Evolutionary conservation across 1,140 invertebrate genomes (phyloP).

Genomic region (Bemisia tabaci): DNA sequence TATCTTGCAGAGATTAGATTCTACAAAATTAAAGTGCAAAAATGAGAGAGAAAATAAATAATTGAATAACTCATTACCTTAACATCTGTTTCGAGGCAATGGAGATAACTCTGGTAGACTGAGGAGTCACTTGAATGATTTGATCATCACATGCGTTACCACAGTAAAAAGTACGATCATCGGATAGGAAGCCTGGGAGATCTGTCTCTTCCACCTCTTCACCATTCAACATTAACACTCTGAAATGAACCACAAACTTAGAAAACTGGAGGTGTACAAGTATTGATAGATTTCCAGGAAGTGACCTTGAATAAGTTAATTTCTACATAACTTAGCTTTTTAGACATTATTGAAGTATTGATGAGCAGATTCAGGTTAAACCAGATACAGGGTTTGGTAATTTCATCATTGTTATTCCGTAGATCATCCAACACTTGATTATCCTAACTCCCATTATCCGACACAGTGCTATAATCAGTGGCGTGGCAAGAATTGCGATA

Average conservation of each 20-base stretch:
- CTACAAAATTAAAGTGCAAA: too few relatives aligned
- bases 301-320: not conserved
- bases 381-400: too few relatives aligned
- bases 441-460: too few relatives aligned
- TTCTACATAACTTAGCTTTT: not conserved
- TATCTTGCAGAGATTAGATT: too few relatives aligned
- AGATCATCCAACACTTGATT: too few relatives aligned
- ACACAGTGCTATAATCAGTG: too few relatives aligned
- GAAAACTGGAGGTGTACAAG: not conserved
- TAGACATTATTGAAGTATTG: not conserved
- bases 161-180: slow-evolving; percentile 85
- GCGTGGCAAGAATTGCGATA: too few relatives aligned
- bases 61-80: slow-evolving; percentile 23
- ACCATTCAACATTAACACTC: slow-evolving; percentile 21
- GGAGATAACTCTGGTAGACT: slow-evolving; percentile 51
- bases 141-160: slow-evolving; percentile 76
- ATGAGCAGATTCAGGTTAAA: too few relatives aligned
- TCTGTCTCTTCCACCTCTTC: slow-evolving; percentile 82
- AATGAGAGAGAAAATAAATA: too few relatives aligned
- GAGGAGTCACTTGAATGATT: slow-evolving; percentile 68
- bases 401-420: too few relatives aligned
- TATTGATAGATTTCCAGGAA: not conserved
- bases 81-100: slow-evolving; percentile 49
- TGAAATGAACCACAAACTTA: slow-evolving; percentile 10
- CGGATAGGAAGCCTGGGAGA: slow-evolving; percentile 71